A percentile compares a stretch with the other conserved stretches of the same genome.
phyloP scores from a whole-genome alignment of 92 coral and sea anemone species.

The Epizoanthus rinbou region DNA sequence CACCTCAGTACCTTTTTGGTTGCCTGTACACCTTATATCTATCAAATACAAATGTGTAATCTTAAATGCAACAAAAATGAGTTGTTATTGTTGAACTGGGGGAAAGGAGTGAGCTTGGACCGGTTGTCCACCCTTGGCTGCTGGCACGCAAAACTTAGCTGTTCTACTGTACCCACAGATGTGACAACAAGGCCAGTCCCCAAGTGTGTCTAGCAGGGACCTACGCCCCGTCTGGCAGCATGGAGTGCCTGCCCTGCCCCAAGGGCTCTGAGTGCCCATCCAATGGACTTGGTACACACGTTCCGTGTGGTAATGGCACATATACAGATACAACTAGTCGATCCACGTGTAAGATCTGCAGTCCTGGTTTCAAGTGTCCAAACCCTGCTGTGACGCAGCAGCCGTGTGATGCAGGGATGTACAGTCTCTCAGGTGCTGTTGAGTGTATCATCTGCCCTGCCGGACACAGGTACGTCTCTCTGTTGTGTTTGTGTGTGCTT shows the following conservation, averaged over 20 bases:
- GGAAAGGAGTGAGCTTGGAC: too few relatives aligned
- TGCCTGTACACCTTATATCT: too few relatives aligned
- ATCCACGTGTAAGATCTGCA: slow-evolving; percentile 67
- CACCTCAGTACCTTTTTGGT: too few relatives aligned
- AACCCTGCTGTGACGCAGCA: slow-evolving; percentile 46
- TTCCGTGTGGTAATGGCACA: slow-evolving; percentile 83
- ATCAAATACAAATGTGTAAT: too few relatives aligned
- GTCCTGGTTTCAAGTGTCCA: slow-evolving; percentile 76
- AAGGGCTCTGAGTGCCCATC: slow-evolving; percentile 82
- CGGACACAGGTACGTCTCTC: slow-evolving; percentile 34
- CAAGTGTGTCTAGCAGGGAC: slow-evolving; percentile 47
- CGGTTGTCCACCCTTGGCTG: too few relatives aligned
- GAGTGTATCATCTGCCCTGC: slow-evolving; percentile 49
- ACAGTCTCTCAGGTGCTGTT: slow-evolving; percentile 39
- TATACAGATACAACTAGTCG: slow-evolving; percentile 60
- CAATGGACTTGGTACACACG: slow-evolving; percentile 45
- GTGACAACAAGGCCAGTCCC: slow-evolving; percentile 31
- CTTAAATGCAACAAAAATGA: too few relatives aligned
- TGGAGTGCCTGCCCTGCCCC: slow-evolving; percentile 68
- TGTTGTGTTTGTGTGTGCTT: neutral
- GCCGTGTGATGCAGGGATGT: slow-evolving; percentile 44
- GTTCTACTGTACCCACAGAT: neutral
- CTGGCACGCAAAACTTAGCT: too few relatives aligned
- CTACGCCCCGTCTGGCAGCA: slow-evolving; percentile 40
- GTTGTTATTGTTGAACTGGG: too few relatives aligned